phyloP scores from a whole-genome alignment of 2,888 invertebrate genomes.

The Choristoneura rosaceana region DNA sequence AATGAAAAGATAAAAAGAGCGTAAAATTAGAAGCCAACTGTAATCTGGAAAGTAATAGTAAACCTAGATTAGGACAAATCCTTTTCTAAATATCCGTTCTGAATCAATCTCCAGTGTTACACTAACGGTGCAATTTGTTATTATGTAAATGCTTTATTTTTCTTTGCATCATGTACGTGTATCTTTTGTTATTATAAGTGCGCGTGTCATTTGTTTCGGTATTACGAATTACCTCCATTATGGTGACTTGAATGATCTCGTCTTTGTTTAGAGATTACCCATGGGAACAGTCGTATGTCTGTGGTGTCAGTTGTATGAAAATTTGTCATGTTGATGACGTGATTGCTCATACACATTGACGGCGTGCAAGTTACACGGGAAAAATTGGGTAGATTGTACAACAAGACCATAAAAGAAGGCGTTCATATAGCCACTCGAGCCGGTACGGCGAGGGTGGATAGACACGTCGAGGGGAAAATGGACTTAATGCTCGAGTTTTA shows the following conservation, averaged over 20 bases:
- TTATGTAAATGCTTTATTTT: slow-evolving; percentile 12
- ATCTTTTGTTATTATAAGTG: slow-evolving; percentile 21
- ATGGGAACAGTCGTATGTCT: slow-evolving; percentile 15
- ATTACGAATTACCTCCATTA: slow-evolving; percentile 30
- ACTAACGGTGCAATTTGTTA: slow-evolving; percentile 27
- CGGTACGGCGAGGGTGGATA: too few relatives aligned
- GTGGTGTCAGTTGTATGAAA: slow-evolving; percentile 2
- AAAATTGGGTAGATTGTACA: background rate
- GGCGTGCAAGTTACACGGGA: background rate
- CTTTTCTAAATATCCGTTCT: background rate
- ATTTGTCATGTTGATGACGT: slow-evolving; percentile 9
- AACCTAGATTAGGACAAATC: background rate
- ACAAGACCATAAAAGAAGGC: too few relatives aligned
- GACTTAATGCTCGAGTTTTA: too few relatives aligned
- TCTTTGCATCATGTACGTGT: background rate
- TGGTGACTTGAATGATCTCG: slow-evolving; percentile 16
- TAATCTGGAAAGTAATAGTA: too few relatives aligned
- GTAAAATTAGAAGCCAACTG: too few relatives aligned
- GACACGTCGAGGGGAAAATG: too few relatives aligned
- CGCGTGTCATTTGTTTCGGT: slow-evolving; percentile 23
- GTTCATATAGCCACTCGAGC: too few relatives aligned
- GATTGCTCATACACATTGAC: background rate
- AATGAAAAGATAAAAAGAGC: too few relatives aligned
- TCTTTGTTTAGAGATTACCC: slow-evolving; percentile 8
- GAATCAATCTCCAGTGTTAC: slow-evolving; percentile 7